phyloP scores from a whole-genome alignment of 2,113 vertebrate genomes.

The Megaceryle maxima region DNA sequence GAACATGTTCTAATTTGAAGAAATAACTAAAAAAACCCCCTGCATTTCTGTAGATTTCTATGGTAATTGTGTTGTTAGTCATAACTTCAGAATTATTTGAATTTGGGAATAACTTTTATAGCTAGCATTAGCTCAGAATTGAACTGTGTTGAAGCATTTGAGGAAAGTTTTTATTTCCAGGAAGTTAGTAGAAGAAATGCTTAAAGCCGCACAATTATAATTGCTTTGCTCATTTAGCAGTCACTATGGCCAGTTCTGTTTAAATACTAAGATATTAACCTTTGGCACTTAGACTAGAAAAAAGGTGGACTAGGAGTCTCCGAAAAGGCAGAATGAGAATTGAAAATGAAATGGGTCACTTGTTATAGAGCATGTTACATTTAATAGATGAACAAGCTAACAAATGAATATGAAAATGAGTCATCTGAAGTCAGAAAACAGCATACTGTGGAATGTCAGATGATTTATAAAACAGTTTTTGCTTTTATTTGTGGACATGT shows the following conservation, averaged over 20 bases:
- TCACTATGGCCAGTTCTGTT: neutral
- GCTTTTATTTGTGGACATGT: slow-evolving; percentile 22
- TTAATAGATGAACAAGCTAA: slow-evolving; percentile 39
- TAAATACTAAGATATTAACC: slow-evolving; percentile 9
- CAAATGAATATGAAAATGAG: slow-evolving; percentile 55
- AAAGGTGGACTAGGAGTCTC: neutral
- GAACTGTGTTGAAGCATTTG: neutral
- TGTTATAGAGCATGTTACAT: neutral
- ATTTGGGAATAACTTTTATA: neutral
- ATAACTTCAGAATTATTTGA: neutral
- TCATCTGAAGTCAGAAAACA: slow-evolving; percentile 41
- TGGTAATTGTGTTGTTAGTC: neutral
- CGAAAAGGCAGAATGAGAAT: neutral
- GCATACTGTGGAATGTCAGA: slow-evolving; percentile 23
- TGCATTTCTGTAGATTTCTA: neutral
- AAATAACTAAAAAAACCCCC: neutral
- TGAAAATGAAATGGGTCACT: slow-evolving; percentile 41
- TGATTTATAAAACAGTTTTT: slow-evolving; percentile 36
- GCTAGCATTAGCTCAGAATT: neutral
- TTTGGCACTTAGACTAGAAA: neutral
- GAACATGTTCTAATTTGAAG: neutral
- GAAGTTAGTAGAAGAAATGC: neutral
- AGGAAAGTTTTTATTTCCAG: neutral
- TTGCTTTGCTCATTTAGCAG: neutral
- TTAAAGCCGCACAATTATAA: neutral